Conservation (phyloP, 2,113 vertebrate species). For the Caranx ignobilis region DNA sequence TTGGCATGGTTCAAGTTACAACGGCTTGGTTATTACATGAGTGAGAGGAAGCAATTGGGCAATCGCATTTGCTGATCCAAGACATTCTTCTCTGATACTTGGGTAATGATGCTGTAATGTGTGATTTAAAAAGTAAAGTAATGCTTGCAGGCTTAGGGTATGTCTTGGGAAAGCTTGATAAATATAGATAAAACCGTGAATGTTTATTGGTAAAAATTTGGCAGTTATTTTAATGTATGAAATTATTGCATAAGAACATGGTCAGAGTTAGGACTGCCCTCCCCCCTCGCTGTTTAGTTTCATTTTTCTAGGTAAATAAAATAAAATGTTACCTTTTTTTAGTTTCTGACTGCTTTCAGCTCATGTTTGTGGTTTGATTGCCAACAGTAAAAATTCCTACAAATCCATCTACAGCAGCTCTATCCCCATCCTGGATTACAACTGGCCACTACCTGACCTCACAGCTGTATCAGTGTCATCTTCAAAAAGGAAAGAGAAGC, state of each 20-base stretch:
- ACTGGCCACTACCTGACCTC: slow-evolving; percentile 53
- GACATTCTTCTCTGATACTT: neutral
- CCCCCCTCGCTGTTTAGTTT: neutral
- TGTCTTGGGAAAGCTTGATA: neutral
- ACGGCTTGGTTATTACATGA: neutral
- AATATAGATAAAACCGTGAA: neutral
- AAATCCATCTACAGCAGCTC: slow-evolving; percentile 28
- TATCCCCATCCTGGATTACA: slow-evolving; percentile 32
- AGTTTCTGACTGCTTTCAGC: slow-evolving; percentile 15
- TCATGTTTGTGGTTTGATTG: slow-evolving; percentile 29
- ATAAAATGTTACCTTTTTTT: slow-evolving; percentile 21
- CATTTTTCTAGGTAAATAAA: neutral
- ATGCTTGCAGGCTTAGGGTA: neutral
- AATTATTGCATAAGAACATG: neutral
- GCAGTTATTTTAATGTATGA: neutral
- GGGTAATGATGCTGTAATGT: neutral
- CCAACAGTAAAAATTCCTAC: slow-evolving; percentile 38
- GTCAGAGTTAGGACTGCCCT: neutral
- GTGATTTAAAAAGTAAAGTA: neutral
- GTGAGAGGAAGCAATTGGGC: neutral
- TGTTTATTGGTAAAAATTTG: neutral
- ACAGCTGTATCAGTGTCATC: slow-evolving; percentile 55
- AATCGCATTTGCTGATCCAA: neutral
- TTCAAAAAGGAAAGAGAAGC: slow-evolving; percentile 59
- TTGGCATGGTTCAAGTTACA: neutral